A percentile compares a stretch with the other conserved stretches of the same genome.
phyloP scores from a whole-genome alignment of 2,113 vertebrate genomes.

The Cyanistes caeruleus region DNA sequence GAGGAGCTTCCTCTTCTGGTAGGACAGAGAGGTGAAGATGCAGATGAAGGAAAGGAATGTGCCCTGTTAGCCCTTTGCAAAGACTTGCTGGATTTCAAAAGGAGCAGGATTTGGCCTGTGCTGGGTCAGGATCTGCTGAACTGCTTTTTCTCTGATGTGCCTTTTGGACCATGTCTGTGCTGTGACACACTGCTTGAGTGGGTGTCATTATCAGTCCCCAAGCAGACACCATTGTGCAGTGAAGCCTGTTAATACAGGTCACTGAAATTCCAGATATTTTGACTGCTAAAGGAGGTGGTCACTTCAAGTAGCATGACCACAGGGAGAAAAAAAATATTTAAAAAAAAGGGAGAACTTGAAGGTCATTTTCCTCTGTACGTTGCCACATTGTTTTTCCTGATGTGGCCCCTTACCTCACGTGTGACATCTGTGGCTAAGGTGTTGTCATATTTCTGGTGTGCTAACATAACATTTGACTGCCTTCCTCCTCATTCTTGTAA shows the following conservation, averaged over 20 bases:
- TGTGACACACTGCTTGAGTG: neutral
- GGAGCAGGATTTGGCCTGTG: neutral
- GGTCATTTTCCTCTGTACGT: neutral
- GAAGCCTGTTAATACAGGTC: neutral
- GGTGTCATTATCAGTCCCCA: neutral
- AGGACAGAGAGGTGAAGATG: neutral
- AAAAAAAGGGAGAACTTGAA: neutral
- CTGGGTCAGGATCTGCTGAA: neutral
- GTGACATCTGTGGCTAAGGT: neutral
- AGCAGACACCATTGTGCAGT: neutral
- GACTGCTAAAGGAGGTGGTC: neutral
- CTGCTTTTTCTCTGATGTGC: too few relatives aligned
- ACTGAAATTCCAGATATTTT: neutral
- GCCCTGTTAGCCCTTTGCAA: neutral
- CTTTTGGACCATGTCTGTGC: neutral
- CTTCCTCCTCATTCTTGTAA: slow-evolving; percentile 20
- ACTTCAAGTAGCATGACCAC: neutral
- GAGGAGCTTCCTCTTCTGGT: neutral
- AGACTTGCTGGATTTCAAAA: neutral
- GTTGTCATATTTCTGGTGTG: neutral
- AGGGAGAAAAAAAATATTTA: too few relatives aligned
- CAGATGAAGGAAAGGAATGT: neutral
- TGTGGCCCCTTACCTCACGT: fast-evolving
- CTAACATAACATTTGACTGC: slow-evolving; percentile 18
- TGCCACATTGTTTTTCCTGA: neutral